Evolutionary conservation across 2,888 invertebrate genomes (phyloP), one percentile per base, ranked within the genome.

Genomic region (Cerastis leucographa): DNA sequence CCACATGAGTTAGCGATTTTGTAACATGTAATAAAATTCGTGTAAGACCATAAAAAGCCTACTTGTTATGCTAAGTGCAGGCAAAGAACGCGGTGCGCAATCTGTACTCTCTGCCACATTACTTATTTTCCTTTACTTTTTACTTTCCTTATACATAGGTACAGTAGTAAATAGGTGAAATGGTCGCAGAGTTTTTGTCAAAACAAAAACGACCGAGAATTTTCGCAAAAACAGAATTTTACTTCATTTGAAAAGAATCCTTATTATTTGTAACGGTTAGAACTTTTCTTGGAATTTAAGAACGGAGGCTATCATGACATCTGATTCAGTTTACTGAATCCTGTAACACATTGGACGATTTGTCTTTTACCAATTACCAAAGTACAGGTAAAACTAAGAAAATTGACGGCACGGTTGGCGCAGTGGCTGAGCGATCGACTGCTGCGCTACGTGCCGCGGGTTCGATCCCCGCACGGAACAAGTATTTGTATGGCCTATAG

Each of bases 51-150:
- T 59, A 74, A 70, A 82, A 70, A 84, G 19, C 49, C 25, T 68
- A 49, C 46, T 84, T 71, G 40, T 5, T 17, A 84, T 69, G 84
- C 68, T 59, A 70, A 74, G 56, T 84, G 75, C 74, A 84, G 46
- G 81, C 59, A 29, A 59, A 29, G 64, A 25, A 67, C 75, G 81
- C 85, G 84, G 17, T 82, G 71, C 75, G 75, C 62, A 0, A 35
- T n/a, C 11, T n/a, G 17, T 19, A 14, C 19, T 29, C 17, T 44
- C 22, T 14, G 25, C 40, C 46, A 35, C 46, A 59, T 62, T 64
- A 56, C n/a, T n/a, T n/a, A n/a, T n/a, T n/a, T n/a, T n/a, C n/a
- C n/a, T n/a, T n/a, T n/a, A n/a, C n/a, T n/a, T n/a, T n/a, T n/a
- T n/a, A n/a, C n/a, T n/a, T n/a, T n/a, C n/a, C n/a, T n/a, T n/a